Percentiles rank a stretch among this genome's conserved stretches.
These are phyloP conservation scores for Maniola hyperantus DNA, from an alignment of 2,888 invertebrate genomes.

Conservation along the genomic window DNA sequence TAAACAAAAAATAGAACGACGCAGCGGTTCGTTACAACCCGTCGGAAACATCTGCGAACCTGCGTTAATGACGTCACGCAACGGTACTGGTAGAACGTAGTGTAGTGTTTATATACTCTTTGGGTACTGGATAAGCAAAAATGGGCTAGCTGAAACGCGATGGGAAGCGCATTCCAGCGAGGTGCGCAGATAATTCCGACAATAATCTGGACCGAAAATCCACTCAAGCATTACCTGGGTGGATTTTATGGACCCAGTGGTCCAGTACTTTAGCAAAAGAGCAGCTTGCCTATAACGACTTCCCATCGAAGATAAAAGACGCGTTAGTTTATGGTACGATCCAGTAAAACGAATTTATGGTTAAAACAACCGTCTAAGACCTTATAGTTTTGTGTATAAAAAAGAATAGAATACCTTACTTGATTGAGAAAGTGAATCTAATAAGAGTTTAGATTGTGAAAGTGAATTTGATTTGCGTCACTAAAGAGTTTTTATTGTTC, in stretches of 20 bases:
- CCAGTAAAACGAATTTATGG: conserved; percentile 36
- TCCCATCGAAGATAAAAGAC: neutral
- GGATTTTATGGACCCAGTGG: neutral
- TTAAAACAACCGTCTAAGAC: conserved; percentile 25
- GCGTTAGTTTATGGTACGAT: neutral
- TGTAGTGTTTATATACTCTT: no score
- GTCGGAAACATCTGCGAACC: no score
- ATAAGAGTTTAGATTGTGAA: conserved; percentile 5
- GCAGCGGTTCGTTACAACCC: no score
- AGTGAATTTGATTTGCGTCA: conserved; percentile 14
- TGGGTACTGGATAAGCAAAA: no score
- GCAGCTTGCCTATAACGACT: neutral
- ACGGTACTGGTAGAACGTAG: no score
- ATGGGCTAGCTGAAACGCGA: no score
- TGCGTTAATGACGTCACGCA: no score
- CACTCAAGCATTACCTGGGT: no score
- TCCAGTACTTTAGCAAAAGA: neutral
- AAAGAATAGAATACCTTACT: conserved; percentile 6
- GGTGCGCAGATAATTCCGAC: no score
- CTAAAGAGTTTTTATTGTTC: neutral
- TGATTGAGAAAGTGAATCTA: conserved; percentile 29
- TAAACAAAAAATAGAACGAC: no score
- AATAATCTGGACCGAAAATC: no score
- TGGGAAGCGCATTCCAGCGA: no score
- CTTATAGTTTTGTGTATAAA: conserved; percentile 12